Conservation (phyloP, 1,140 invertebrate species). For the Trachymyrmex cornetzi region DNA sequence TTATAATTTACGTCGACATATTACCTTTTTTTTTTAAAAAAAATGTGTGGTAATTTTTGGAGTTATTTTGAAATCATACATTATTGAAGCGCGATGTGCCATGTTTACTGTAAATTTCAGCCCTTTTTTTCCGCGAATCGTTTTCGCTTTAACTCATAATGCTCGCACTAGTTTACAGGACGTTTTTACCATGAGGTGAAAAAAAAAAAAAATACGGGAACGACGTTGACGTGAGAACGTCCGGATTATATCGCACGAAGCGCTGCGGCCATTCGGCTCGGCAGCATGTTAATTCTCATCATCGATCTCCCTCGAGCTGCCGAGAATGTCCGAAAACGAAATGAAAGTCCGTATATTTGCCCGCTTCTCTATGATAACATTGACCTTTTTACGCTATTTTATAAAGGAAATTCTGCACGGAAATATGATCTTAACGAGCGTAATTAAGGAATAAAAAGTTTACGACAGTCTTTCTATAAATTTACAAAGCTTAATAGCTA, state of each 20-base stretch:
- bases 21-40: not conserved
- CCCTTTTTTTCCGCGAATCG: not conserved
- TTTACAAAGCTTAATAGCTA: not conserved
- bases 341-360: constrained; percentile 37
- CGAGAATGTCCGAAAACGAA: constrained; percentile 44
- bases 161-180: not conserved
- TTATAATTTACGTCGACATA: not conserved
- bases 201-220: constrained; percentile 6
- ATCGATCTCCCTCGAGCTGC: constrained; percentile 42
- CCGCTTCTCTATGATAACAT: not conserved
- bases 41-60: not conserved
- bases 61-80: not conserved
- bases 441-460: constrained; percentile 3
- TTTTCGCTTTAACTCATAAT: not conserved
- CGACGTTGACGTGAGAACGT: constrained; percentile 24
- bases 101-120: constrained; percentile 5
- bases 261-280: constrained; percentile 25
- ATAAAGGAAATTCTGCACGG: not conserved
- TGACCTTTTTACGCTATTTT: constrained; percentile 6
- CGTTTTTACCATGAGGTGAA: not conserved
- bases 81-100: not conserved
- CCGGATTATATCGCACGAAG: constrained; percentile 29
- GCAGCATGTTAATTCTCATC: constrained; percentile 52
- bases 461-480: not conserved
- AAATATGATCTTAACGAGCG: not conserved